These are phyloP conservation scores for Drosophila chauvacae DNA, from an alignment of 1,140 invertebrate genomes.

Conservation along the genomic window DNA sequence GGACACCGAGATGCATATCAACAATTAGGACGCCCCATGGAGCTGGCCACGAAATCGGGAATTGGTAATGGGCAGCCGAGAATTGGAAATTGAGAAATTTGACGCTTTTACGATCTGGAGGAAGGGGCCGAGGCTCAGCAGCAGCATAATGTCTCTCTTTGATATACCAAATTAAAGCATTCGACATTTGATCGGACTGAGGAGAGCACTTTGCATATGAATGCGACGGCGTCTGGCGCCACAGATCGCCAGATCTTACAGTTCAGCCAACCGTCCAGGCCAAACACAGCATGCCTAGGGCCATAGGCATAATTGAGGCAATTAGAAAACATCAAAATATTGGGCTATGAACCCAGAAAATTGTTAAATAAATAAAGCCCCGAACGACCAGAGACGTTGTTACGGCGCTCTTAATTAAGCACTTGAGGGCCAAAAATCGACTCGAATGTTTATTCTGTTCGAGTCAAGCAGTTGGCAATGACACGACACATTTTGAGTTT, in stretches of 20 bases:
- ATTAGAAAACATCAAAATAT: slow-evolving; percentile 83
- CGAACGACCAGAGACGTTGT: slow-evolving; percentile 51
- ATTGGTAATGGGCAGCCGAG: slow-evolving; percentile 39
- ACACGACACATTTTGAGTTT: slow-evolving; percentile 48
- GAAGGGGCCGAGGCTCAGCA: slow-evolving; percentile 9
- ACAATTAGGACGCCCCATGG: slow-evolving; percentile 77
- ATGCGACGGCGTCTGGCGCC: slow-evolving; percentile 58
- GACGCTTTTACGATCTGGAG: slow-evolving; percentile 73
- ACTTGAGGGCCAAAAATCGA: slow-evolving; percentile 67
- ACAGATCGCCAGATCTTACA: slow-evolving; percentile 38
- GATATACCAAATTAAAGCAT: slow-evolving; percentile 81
- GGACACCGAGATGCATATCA: slow-evolving; percentile 70
- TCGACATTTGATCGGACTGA: slow-evolving; percentile 53
- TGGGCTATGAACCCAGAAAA: slow-evolving; percentile 57
- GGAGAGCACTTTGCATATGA: slow-evolving; percentile 70
- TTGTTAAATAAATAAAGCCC: slow-evolving; percentile 75
- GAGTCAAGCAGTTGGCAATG: slow-evolving; percentile 66
- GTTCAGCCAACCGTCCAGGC: slow-evolving; percentile 6
- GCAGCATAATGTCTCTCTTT: slow-evolving; percentile 81
- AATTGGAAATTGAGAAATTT: slow-evolving; percentile 73
- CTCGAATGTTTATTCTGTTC: slow-evolving; percentile 69
- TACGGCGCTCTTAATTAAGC: slow-evolving; percentile 74
- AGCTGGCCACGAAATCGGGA: slow-evolving; percentile 55
- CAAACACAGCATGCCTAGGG: slow-evolving; percentile 22
- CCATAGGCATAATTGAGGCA: slow-evolving; percentile 73